These are phyloP conservation scores for Ammospiza maritima DNA, from an alignment of 2,797 vertebrate species.

Conservation along the genomic window DNA sequence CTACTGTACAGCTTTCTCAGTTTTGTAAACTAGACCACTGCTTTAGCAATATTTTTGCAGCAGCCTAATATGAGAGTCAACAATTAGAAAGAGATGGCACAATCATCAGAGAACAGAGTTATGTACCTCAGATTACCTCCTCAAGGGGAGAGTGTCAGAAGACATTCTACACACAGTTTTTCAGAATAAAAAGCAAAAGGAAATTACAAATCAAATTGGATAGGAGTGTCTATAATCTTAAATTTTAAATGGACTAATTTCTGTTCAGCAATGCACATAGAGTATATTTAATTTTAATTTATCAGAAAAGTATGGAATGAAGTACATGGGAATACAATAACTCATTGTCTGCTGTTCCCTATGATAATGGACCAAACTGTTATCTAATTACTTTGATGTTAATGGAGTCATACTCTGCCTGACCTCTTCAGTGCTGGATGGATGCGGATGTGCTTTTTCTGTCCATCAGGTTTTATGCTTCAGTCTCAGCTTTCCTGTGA, in stretches of 20 bases:
- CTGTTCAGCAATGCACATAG: neutral
- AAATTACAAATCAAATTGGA: slow-evolving; percentile 52
- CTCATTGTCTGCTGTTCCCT: slow-evolving; percentile 41
- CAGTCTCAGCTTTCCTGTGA: neutral
- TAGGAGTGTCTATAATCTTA: neutral
- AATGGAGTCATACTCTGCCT: slow-evolving; percentile 45
- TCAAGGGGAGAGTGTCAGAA: slow-evolving; percentile 41
- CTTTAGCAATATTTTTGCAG: slow-evolving; percentile 17
- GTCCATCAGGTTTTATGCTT: slow-evolving; percentile 30
- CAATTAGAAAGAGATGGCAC: neutral
- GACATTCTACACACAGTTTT: neutral
- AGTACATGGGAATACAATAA: slow-evolving; percentile 20
- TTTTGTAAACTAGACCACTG: slow-evolving; percentile 18
- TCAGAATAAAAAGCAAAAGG: slow-evolving; percentile 19
- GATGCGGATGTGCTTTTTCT: neutral
- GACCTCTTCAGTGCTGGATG: slow-evolving; percentile 48
- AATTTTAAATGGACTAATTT: slow-evolving; percentile 25
- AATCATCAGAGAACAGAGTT: neutral
- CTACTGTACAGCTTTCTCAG: slow-evolving; percentile 1
- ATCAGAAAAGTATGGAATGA: slow-evolving; percentile 48
- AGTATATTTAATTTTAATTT: slow-evolving; percentile 51
- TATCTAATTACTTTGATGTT: slow-evolving; percentile 69
- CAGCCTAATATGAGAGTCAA: neutral
- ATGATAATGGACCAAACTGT: slow-evolving; percentile 50
- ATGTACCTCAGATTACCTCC: neutral